A percentile compares a stretch with the other conserved stretches of the same genome.
Conservation (phyloP, 1,140 invertebrate species). For the Idris sp. region DNA sequence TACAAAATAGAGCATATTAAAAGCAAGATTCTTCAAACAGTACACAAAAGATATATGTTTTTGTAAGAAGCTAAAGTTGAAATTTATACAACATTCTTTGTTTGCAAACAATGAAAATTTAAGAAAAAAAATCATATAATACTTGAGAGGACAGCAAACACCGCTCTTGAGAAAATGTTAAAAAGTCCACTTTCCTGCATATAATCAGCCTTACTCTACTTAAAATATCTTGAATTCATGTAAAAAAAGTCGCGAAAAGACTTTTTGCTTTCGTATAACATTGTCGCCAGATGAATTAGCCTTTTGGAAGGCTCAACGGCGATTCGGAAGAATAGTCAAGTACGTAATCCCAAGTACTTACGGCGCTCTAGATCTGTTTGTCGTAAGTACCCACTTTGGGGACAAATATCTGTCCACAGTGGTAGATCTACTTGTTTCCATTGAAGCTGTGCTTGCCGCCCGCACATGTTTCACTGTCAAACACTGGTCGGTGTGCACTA, state of each 20-base stretch:
- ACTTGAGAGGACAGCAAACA: too few relatives aligned
- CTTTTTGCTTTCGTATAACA: conserved; percentile 16
- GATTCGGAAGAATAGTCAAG: conserved; percentile 51
- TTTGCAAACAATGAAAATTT: too few relatives aligned
- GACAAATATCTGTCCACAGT: conserved; percentile 60
- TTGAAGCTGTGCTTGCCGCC: conserved; percentile 36
- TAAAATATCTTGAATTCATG: background rate
- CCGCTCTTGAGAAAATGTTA: too few relatives aligned
- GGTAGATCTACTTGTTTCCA: conserved; percentile 55
- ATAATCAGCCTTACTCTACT: conserved; percentile 2
- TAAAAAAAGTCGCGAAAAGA: conserved; percentile 18
- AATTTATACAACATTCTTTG: too few relatives aligned
- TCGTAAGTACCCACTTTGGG: conserved; percentile 54
- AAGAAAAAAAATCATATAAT: too few relatives aligned
- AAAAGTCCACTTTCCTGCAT: too few relatives aligned
- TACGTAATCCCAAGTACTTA: conserved; percentile 55
- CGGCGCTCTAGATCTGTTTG: conserved; percentile 58
- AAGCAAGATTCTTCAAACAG: too few relatives aligned
- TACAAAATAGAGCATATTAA: too few relatives aligned
- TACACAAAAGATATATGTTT: too few relatives aligned
- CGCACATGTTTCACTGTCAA: conserved; percentile 61
- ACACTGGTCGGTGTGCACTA: conserved; percentile 44
- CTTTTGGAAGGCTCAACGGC: conserved; percentile 42
- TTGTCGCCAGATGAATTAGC: conserved; percentile 42
- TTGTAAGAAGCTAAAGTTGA: too few relatives aligned